phyloP scores from a whole-genome alignment of 2,113 vertebrate genomes.

The Lucifuga dentata region DNA sequence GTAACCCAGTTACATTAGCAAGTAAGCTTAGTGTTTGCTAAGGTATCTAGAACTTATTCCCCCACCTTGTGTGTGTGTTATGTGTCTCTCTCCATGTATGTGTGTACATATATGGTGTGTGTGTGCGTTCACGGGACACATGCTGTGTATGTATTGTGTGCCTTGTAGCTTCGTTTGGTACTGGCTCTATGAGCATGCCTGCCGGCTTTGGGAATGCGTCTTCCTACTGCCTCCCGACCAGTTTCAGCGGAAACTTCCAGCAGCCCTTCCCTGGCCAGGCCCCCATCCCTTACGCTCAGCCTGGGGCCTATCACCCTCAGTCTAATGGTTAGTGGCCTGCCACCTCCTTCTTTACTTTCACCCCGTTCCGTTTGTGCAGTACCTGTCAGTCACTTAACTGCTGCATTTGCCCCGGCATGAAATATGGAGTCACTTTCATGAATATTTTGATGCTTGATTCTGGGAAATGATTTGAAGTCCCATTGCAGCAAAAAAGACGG shows the following conservation, averaged over 20 bases:
- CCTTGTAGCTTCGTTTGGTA: constrained; percentile 90
- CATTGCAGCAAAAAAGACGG: constrained; percentile 5
- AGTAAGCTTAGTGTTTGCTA: constrained; percentile 47
- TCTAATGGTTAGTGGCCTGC: constrained; percentile 90
- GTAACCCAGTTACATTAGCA: constrained; percentile 56
- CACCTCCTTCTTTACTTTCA: constrained; percentile 29
- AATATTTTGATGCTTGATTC: not conserved
- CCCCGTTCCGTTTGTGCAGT: constrained; percentile 39
- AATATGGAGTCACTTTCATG: not conserved
- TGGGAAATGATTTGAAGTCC: not conserved
- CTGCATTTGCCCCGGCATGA: not conserved
- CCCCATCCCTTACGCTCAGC: constrained; percentile 91
- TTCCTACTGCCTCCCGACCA: constrained; percentile 96
- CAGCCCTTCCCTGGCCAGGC: constrained; percentile 93
- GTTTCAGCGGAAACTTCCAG: constrained; percentile 96
- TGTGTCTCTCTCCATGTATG: too few relatives aligned
- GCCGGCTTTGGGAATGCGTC: constrained; percentile 93
- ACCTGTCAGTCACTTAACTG: constrained; percentile 21
- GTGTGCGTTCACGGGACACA: constrained; percentile 35
- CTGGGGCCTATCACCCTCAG: constrained; percentile 92
- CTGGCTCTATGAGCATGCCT: constrained; percentile 98
- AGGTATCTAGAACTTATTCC: constrained; percentile 47
- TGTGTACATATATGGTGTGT: not conserved
- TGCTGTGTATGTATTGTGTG: constrained; percentile 48
- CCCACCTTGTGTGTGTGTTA: constrained; percentile 28